phyloP scores from a whole-genome alignment of 2,797 vertebrate genomes.

The Eospalax fontanierii region DNA sequence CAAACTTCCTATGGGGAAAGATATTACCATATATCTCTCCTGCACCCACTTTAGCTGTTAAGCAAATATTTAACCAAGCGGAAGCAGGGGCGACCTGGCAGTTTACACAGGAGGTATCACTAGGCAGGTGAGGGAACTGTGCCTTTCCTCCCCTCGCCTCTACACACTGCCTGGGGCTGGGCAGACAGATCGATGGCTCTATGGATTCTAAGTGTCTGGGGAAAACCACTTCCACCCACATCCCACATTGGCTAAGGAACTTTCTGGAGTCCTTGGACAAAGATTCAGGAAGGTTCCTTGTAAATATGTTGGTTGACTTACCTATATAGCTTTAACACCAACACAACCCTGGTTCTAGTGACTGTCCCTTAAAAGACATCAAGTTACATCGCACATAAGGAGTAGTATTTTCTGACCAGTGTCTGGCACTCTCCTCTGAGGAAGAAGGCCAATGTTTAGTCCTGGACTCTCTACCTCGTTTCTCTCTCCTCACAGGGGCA shows the following conservation, averaged over 20 bases:
- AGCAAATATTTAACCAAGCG: constrained; percentile 68
- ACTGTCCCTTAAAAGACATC: neutral
- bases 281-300: neutral
- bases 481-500: neutral
- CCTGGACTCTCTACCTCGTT: neutral
- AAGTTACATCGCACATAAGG: neutral
- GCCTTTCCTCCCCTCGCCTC: neutral
- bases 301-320: neutral
- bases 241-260: neutral
- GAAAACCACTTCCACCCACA: neutral
- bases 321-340: neutral
- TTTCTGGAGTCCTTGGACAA: constrained; percentile 25
- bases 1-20: neutral
- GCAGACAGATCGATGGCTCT: neutral
- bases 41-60: constrained; percentile 43
- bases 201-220: neutral
- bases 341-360: neutral
- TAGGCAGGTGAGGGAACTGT: neutral
- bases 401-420: neutral
- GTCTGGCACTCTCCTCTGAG: neutral
- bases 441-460: neutral
- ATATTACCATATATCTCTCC: neutral
- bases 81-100: constrained; percentile 54
- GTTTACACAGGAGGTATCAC: constrained; percentile 65
- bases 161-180: neutral